phyloP scores from a whole-genome alignment of 92 coral and sea anemone species.

The Palythoa caribaeorum region DNA sequence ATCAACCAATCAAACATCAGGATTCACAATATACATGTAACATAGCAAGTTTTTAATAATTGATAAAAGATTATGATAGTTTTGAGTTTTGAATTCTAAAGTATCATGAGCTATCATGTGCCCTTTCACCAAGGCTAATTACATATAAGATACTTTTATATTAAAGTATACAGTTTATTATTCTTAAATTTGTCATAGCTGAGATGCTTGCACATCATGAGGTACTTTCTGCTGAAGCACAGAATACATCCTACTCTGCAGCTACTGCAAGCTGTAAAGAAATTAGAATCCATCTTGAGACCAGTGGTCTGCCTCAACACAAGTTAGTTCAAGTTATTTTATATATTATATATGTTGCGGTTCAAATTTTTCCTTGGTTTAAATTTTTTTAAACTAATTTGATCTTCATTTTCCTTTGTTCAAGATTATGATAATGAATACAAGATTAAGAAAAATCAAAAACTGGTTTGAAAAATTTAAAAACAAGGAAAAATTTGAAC shows the following conservation, averaged over 20 bases:
- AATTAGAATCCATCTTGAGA: conserved; percentile 4
- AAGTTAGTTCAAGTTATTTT: conserved; percentile 15
- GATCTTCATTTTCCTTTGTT: neutral
- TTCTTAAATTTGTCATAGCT: conserved; percentile 6
- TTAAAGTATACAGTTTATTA: conserved; percentile 4
- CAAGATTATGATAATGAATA: conserved; percentile 8
- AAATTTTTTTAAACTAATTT: neutral
- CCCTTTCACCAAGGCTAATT: conserved; percentile 3
- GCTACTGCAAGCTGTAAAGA: conserved; percentile 19
- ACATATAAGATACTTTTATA: neutral
- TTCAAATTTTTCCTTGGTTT: conserved; percentile 9
- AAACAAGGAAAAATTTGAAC: conserved; percentile 1
- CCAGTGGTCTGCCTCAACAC: conserved; percentile 27
- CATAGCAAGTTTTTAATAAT: neutral
- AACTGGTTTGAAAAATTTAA: neutral
- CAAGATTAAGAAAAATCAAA: conserved; percentile 3
- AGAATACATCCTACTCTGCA: conserved; percentile 14
- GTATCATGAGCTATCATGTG: conserved; percentile 5
- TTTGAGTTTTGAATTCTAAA: neutral
- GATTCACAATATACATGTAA: neutral
- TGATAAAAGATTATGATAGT: conserved; percentile 16
- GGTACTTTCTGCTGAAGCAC: conserved; percentile 10
- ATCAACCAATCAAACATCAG: conserved; percentile 7
- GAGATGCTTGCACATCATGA: conserved; percentile 15
- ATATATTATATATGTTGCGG: neutral